phyloP scores from a whole-genome alignment of 2,888 invertebrate species.

The Rotaria magnacalcarata region DNA sequence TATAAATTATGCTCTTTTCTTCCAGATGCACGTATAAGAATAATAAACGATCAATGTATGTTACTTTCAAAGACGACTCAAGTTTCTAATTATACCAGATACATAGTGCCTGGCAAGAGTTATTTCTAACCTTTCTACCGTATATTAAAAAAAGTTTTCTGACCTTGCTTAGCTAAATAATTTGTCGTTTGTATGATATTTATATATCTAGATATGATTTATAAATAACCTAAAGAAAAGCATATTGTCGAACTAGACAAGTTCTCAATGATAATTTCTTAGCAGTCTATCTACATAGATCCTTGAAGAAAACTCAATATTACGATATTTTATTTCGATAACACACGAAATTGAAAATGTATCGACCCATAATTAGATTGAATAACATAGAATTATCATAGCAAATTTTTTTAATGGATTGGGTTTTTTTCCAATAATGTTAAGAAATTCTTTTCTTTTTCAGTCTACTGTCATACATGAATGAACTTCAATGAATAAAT shows the following conservation, averaged over 20 bases:
- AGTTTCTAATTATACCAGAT: neutral
- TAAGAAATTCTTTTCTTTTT: neutral
- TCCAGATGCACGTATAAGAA: neutral
- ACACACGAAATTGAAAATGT: too few relatives aligned
- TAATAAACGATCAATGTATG: neutral
- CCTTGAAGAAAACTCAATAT: too few relatives aligned
- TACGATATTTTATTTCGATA: too few relatives aligned
- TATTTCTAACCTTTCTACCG: neutral
- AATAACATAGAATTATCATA: neutral
- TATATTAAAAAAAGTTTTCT: neutral
- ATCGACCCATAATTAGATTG: neutral
- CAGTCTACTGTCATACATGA: neutral
- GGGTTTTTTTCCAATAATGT: neutral
- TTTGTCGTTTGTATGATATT: neutral
- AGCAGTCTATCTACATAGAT: too few relatives aligned
- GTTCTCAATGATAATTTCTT: neutral
- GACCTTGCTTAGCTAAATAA: neutral
- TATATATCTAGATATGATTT: neutral
- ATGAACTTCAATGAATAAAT: neutral
- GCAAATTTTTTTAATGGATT: neutral
- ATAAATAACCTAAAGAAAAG: neutral
- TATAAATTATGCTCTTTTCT: neutral
- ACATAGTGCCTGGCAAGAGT: neutral
- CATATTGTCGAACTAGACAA: neutral
- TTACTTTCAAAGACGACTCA: neutral